Base-by-base conservation (phyloP, 2,888 invertebrate species). In the Eristalis arbustorum region DNA sequence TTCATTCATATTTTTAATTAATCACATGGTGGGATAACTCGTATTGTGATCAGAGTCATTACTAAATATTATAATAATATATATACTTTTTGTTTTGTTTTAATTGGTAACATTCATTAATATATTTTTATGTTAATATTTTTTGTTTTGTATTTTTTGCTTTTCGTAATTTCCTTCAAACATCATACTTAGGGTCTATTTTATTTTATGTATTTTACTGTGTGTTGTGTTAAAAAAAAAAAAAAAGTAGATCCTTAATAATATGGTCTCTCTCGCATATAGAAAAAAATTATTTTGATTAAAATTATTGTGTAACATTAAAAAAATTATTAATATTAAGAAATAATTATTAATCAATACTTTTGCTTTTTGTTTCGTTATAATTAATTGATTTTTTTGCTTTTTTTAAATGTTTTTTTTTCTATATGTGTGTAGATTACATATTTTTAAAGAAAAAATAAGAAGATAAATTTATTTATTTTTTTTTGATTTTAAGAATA, bases 151-250 rank as follows among this genome's bases (percentile, higher is more conserved):
- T 76, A 87, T 77, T 84, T 87, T 90, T 81, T 90, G 88, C 91
- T 89, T 90, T 74, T 77, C 76, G 81, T 88, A 91, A 91, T 91
- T 91, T 90, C 90, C 89, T 91, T 90, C 89, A 90, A 90, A 90
- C 91, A 90, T 90, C 91, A 90, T 91, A 90, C 91, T 92, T 92
- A 92, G 90, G 91, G 90, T 91, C 90, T 90, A 91, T 90, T 90
- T 91, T 61, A 31, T 67, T 49, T 56, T 62, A 69, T 75, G 75
- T 56, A 13, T 67, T 68, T 57, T 84, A 75, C 68, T 84, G 80
- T 88, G 87, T 78, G 61, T 76, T 81, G 64, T 88, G 57, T 72
- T 80, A 61, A 22, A 68, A 64, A 64, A 79, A 76, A 68, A 61
- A 72, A 64, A 76, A 63, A 28, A 71, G 61, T 75, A 75, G 40